Base-by-base conservation (phyloP, 1,140 invertebrate species). In the Babylonia areolata region DNA sequence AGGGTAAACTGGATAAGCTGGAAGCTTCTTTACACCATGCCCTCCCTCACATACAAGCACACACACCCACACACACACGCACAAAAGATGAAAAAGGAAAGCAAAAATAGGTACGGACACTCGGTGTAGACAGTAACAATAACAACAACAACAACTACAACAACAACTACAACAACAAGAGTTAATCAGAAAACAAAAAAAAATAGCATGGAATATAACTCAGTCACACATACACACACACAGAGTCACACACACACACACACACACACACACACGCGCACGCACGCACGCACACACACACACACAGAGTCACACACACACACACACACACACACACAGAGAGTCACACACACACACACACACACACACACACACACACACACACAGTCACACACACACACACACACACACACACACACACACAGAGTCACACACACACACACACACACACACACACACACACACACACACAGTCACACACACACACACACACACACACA, bases 331-430 rank as follows among this genome's bases (percentile, higher is more conserved):
- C 58, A 11, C 58, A 31, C 58, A 64, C 58, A 64, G 6, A 64
- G 3, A 23, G 3, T 11, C 58, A 23, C 6, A 6, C 58, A 23
- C 23, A 64, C 23, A 23, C 6, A 64, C 58, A 31, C 6, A 64
- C 6, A 31, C 6, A 23, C 51, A 54, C 51, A 54, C 23, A 64
- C 58, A 23, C 58, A 23, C 6, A 23, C 58, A 23, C 58, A 23
- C 58, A 23, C 58, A 23, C 58, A 23, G 6, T 3, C 58, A 64
- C 58, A 20, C 58, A 64, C 58, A 31, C 58, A 64, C 58, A 31
- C 58, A 64, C 58, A 64, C 58, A 31, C 58, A 31, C 58, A 64
- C 58, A 64, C 58, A 64, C 58, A 64, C 58, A 64, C 58, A 64
- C 58, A 20, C 58, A 31, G 6, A 64, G 6, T 11, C 58, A 64